Base-by-base conservation (phyloP, 2,797 vertebrate genomes). In the Coregonus ussuriensis region DNA sequence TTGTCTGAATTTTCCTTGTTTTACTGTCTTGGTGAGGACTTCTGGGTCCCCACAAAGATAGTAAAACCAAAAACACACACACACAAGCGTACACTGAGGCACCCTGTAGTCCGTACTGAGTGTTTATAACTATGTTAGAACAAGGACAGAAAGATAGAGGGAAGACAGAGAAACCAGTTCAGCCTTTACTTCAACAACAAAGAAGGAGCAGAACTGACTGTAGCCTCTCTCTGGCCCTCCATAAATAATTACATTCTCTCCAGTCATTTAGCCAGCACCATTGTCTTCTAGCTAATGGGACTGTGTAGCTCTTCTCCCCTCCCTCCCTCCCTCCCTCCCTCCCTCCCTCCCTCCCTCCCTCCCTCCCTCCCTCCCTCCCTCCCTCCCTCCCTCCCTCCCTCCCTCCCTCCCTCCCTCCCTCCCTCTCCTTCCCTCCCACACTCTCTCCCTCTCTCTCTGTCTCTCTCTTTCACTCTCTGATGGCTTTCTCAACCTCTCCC, bases 401-500 rank as follows among this genome's bases (percentile, higher is more conserved):
- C 84, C 83, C 83, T 72, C 89, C 14, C 31, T 33, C 90, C 88
- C 87, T 85, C 90, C 88, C 87, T 85, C 89, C 91, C 74, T 73
- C 35, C 71, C 89, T 75, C 84, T 72, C 88, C 88, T 63, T 77
- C 81, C 47, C 25, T 53, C 47, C 35, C 41, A 37, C 54, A 78
- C 69, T 77, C 74, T 47, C n/a, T 81, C 77, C 76, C 84, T 89
- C 84, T 84, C 83, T 72, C 89, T 18, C 31, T 33, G 52, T 41
- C 67, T 18, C 31, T 33, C 52, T 41, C 67, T 77, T 83, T 88
- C 91, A 83, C 89, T 71, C 66, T 89, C 87, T 90, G 88, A 89
- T 75, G 85, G 69, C 87, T 92, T 90, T 79, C 90, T 94, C 93
- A 91, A 93, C 91, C 87, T 93, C 93, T 91, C 88, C 81, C 90